Conservation (phyloP, 2,113 vertebrate genomes). For the Azemiops feae region DNA sequence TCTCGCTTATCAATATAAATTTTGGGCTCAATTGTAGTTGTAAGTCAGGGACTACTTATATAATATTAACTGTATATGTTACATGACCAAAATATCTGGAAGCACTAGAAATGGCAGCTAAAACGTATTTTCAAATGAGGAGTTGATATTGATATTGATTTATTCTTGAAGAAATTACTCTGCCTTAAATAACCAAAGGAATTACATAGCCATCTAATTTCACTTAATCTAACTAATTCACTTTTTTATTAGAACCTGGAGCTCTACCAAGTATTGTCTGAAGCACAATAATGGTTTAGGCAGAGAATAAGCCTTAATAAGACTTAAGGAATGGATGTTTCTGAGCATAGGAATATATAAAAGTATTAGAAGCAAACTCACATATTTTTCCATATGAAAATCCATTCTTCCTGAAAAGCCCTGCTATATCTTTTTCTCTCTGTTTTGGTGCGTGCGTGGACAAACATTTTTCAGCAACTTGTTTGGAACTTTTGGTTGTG, state of each 20-base stretch:
- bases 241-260: neutral
- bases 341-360: neutral
- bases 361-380: neutral
- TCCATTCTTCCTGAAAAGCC: neutral
- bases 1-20: neutral
- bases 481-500: neutral
- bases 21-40: neutral
- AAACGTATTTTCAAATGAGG: neutral
- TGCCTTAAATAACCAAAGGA: neutral
- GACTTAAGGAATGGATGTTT: no score
- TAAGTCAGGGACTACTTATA: neutral
- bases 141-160: neutral
- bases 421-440: neutral
- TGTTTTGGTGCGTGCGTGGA: neutral
- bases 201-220: neutral
- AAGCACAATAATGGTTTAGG: neutral
- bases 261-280: neutral
- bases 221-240: neutral
- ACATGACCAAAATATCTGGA: neutral
- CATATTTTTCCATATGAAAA: neutral
- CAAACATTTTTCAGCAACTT: neutral
- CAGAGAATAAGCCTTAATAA: neutral
- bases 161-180: neutral
- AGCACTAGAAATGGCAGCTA: neutral
- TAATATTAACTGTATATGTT: neutral